Conservation (phyloP, 2,113 vertebrate species). For the Marmota flaviventris region DNA sequence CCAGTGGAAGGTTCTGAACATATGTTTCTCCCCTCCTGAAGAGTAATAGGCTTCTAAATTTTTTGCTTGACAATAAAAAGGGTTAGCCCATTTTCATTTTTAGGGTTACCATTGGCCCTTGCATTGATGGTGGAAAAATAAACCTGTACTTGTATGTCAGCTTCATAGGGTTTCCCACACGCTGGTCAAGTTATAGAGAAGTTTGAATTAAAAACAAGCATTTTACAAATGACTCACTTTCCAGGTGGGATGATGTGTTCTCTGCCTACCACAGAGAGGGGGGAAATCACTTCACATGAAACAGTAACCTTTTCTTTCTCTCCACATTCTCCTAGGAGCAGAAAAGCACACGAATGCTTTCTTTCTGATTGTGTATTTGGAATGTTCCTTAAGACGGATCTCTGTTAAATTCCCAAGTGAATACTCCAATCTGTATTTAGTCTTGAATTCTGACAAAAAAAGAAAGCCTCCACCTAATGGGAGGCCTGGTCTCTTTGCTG, state of each 20-base stretch:
- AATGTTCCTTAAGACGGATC: constrained; percentile 83
- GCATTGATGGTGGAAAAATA: constrained; percentile 21
- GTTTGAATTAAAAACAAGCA: constrained; percentile 80
- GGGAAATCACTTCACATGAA: constrained; percentile 75
- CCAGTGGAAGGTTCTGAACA: neutral
- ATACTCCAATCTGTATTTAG: constrained; percentile 84
- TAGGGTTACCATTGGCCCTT: neutral
- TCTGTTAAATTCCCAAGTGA: constrained; percentile 80
- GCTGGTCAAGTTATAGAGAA: constrained; percentile 66
- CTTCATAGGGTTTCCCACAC: neutral
- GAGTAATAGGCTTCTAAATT: neutral
- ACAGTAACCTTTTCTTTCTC: constrained; percentile 83
- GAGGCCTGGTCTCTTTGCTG: constrained; percentile 20
- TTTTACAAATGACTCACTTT: constrained; percentile 74
- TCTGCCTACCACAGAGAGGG: constrained; percentile 62
- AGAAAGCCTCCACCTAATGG: constrained; percentile 32
- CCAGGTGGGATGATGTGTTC: constrained; percentile 62
- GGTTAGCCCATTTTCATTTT: neutral
- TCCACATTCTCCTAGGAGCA: constrained; percentile 75
- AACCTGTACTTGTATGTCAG: constrained; percentile 50
- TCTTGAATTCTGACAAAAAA: constrained; percentile 77
- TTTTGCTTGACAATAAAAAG: neutral
- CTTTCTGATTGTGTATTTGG: constrained; percentile 75
- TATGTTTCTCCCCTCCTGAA: neutral
- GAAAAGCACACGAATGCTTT: constrained; percentile 77